These are phyloP conservation scores for Orycteropus afer DNA, from an alignment of 2,113 vertebrate genomes.

Conservation along the genomic window DNA sequence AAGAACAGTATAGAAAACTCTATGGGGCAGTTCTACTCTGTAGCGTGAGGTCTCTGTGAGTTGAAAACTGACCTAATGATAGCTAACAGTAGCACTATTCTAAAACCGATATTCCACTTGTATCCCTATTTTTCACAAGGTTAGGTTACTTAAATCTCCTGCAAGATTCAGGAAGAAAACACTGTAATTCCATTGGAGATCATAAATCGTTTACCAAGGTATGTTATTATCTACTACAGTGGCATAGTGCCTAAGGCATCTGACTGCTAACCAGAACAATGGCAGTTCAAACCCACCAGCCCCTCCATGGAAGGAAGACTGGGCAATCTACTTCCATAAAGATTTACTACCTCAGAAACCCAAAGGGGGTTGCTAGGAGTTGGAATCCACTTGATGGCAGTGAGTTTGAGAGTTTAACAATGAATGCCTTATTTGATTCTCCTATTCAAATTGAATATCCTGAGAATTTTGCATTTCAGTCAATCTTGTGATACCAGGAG, in stretches of 20 bases:
- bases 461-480: neutral
- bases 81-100: neutral
- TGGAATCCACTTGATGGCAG: no score
- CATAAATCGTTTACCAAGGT: neutral
- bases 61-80: no score
- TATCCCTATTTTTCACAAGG: neutral
- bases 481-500: neutral
- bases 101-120: neutral
- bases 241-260: no score
- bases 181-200: neutral
- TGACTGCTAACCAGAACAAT: no score
- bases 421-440: neutral
- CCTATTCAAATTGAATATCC: constrained; percentile 2
- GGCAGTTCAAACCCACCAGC: no score
- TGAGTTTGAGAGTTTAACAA: no score
- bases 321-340: no score
- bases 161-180: neutral
- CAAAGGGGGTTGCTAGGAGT: no score
- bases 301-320: no score
- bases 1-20: neutral
- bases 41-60: no score
- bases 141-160: neutral
- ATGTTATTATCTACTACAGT: neutral
- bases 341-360: no score
- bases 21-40: neutral